These are phyloP conservation scores for Sebastes hubbsi DNA, from an alignment of 2,797 vertebrate genomes.

Conservation along the genomic window DNA sequence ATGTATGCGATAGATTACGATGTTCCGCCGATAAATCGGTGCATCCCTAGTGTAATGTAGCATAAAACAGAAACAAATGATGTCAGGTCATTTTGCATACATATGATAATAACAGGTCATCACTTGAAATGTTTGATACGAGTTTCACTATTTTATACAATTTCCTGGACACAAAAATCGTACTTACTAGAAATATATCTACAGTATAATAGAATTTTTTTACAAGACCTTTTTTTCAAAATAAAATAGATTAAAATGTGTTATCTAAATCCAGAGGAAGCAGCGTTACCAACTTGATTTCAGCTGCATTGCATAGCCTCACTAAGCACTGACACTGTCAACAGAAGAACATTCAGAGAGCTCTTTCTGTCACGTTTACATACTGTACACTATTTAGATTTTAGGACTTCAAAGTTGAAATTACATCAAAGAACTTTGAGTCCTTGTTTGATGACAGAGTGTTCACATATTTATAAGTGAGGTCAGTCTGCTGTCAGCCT, in stretches of 20 bases:
- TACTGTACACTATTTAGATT: not conserved
- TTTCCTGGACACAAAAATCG: not conserved
- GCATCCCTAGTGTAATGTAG: not conserved
- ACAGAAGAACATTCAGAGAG: not conserved
- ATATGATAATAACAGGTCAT: not conserved
- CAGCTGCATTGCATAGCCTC: not conserved
- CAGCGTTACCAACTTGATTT: no score
- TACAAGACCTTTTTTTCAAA: not conserved
- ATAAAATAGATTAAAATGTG: not conserved
- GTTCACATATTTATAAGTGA: constrained; percentile 18
- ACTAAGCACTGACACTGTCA: no score
- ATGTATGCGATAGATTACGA: no score
- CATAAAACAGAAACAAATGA: not conserved
- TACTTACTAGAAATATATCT: not conserved
- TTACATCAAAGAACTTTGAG: not conserved
- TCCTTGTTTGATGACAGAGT: constrained; percentile 9
- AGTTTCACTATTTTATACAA: not conserved
- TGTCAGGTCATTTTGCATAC: not conserved
- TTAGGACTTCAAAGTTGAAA: not conserved
- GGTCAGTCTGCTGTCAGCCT: constrained; percentile 25
- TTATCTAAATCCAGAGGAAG: not conserved
- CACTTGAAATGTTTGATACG: not conserved
- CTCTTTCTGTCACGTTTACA: not conserved
- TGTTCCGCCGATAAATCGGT: no score
- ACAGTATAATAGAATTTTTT: not conserved